Conservation (phyloP, 2,113 vertebrate genomes). For the Entomyzon cyanotis region DNA sequence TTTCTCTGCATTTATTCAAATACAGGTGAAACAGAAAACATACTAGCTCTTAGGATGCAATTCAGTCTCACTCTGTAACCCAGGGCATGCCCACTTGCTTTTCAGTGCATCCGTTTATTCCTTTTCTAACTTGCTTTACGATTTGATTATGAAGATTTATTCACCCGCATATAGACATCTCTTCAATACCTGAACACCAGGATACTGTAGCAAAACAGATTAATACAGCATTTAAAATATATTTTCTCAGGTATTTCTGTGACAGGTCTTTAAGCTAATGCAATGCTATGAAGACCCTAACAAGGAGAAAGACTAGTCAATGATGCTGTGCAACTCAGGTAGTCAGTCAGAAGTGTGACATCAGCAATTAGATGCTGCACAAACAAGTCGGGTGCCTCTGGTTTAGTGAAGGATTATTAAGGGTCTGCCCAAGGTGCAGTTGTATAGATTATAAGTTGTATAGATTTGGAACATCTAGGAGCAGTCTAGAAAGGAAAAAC, state of each 20-base stretch:
- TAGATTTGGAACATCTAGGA: neutral
- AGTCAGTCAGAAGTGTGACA: neutral
- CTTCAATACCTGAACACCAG: neutral
- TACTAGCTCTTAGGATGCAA: neutral
- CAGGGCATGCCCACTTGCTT: neutral
- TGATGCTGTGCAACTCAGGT: neutral
- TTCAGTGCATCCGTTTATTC: neutral
- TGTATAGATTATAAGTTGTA: neutral
- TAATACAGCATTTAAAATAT: neutral
- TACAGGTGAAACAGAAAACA: neutral
- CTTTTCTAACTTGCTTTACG: neutral
- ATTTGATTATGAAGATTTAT: neutral
- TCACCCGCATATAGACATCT: neutral
- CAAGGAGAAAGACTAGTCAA: neutral
- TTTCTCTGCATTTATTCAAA: neutral
- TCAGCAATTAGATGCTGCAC: neutral
- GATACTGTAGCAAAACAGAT: neutral
- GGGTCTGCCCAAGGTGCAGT: neutral
- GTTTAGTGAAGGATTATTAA: neutral
- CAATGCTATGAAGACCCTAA: neutral
- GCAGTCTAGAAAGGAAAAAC: neutral
- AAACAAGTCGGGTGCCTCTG: neutral
- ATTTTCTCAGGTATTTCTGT: neutral
- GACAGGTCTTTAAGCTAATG: neutral
- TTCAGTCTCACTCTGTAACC: neutral